Conservation (phyloP, 2,797 vertebrate species). For the Tarsius wallacei region DNA sequence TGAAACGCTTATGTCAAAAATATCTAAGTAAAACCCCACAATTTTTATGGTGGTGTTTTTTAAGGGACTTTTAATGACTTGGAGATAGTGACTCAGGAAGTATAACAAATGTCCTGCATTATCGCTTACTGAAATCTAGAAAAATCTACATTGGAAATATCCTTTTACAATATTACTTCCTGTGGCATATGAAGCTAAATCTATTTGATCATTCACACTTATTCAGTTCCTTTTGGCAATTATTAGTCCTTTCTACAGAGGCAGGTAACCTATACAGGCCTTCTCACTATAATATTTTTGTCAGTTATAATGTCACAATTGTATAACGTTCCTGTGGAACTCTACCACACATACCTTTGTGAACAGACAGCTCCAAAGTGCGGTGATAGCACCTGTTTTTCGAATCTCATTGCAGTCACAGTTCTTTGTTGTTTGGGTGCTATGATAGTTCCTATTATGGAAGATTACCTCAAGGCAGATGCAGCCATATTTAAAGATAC, state of each 20-base stretch:
- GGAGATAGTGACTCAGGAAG: background rate
- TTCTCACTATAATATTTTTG: background rate
- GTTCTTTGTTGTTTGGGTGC: background rate
- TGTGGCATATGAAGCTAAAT: background rate
- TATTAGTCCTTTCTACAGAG: background rate
- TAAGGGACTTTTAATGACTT: slow-evolving; percentile 24
- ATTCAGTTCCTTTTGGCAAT: background rate
- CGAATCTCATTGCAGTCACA: background rate
- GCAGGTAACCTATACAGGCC: background rate
- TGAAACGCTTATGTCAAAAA: background rate
- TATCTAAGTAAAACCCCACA: background rate
- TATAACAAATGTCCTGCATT: background rate
- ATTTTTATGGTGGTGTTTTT: background rate
- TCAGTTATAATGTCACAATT: background rate
- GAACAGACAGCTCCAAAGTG: background rate
- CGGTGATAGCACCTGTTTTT: background rate
- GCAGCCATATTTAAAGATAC: background rate
- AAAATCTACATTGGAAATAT: background rate
- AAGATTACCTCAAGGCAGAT: slow-evolving; percentile 1
- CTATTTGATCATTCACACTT: background rate
- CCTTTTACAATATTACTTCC: background rate
- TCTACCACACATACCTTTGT: background rate
- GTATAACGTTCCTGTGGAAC: background rate
- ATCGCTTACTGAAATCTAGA: background rate
- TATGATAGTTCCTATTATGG: background rate